Base-by-base conservation (phyloP, 2,888 invertebrate species). In the Pyrrhia umbra region DNA sequence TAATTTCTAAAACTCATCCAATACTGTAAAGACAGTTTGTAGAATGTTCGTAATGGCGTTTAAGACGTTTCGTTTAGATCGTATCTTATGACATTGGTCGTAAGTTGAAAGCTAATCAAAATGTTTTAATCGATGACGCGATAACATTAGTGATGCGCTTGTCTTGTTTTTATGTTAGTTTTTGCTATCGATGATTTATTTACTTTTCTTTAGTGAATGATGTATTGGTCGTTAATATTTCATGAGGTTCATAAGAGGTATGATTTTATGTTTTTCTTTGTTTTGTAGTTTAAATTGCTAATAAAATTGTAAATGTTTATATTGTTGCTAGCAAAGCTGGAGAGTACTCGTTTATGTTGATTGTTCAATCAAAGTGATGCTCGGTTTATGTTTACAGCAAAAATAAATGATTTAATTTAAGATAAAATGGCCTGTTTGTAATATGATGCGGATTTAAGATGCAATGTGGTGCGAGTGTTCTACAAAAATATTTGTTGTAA, bases 41-140 rank as follows among this genome's bases (percentile, higher is more conserved):
- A 75, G 85, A 88, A 84, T 82, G 83, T 81, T 82, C 82, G 79
- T 87, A 88, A 90, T 90, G 92, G 91, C 87, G 86, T 86, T 91
- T 92, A 90, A 79, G 91, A 86, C 91, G 85, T 93, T 92, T 89
- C 80, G 85, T 85, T 83, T 79, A 85, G 87, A 85, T 86, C 84
- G 87, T 87, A 88, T 89, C 91, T 90, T 90, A 93, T 92, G 92
- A 92, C 93, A 92, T 93, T 90, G 90, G 90, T 90, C 90, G 91
- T 93, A 92, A 93, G 92, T 93, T 93, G 94, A 94, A 93, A 94
- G 93, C 93, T 94, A 94, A 94, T 94, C 94, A 94, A 94, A 94
- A 94, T 94, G 94, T 94, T 94, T 94, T 94, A 93, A 94, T 94
- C 94, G 93, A 93, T 92, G 92, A 92, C 87, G 90, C 92, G 93